Evolutionary conservation across 2,888 invertebrate genomes (phyloP), one percentile per base, ranked within the genome.

Genomic region (Pollenia amentaria): DNA sequence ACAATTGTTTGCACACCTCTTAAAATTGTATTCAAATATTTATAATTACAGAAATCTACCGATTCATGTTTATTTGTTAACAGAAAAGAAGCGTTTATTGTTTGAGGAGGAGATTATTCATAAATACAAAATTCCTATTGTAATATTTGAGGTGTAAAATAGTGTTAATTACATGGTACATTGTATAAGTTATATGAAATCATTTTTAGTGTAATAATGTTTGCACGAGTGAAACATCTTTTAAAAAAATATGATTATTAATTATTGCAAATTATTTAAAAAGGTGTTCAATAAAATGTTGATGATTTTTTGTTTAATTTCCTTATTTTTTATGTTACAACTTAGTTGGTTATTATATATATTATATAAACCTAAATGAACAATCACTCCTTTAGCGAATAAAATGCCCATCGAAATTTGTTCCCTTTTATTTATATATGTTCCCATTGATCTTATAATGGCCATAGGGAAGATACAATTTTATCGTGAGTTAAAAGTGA

Each of bases 1-100:
- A 70, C 78, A 78, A 83, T 70, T 64, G 69, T 72, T 83, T 86
- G 76, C 83, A 86, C 83, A 76, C 83, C 86, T 76, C 65, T 51
- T 12, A 38, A 70, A 70, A 44, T 38, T 21, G 3, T 57, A 29
- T 12, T 3, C 21, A 73, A 29, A 29, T 14, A 51, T 55, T 40
- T 79, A 51, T 70, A 79, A 79, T 79, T 70, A 70, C 38, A 70
- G 9, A 79, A 42, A 70, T 79, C 44, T 2, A 72, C 38, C 46
- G 44, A 64, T 38, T 80, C 72, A 72, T 80, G 79, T 70, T 70
- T 18, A 64, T 67, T 67, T 67, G 29, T 55, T 42, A 64, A 67
- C 46, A 42, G 62, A 51, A 62, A 16, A 75, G 62, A 48, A 78
- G 72, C 29, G 6, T 29, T 60, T 62, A 62, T 79, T 62, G 62